Conservation (phyloP, 2,113 vertebrate species). For the Silurus asotus region DNA sequence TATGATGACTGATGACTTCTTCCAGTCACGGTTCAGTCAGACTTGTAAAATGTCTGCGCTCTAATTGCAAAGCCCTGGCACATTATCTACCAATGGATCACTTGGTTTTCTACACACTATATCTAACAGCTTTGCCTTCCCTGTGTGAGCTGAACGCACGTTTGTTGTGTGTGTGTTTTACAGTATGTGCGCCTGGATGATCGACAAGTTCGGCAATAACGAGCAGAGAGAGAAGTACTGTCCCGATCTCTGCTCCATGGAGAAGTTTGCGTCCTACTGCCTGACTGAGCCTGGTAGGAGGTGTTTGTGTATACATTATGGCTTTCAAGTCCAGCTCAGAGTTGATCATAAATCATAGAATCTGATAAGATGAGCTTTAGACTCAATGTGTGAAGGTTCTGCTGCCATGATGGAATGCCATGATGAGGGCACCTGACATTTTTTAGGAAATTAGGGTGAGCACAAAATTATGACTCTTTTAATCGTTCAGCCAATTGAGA, state of each 20-base stretch:
- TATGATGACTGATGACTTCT: no score
- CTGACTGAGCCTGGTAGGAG: conserved; percentile 92
- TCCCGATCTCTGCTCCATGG: conserved; percentile 88
- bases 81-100: no score
- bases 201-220: conserved; percentile 86
- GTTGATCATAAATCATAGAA: not conserved
- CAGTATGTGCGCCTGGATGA: conserved; percentile 98
- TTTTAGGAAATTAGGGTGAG: no score
- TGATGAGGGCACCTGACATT: not conserved
- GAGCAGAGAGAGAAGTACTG: conserved; percentile 86
- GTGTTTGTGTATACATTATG: not conserved
- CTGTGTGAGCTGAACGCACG: not conserved
- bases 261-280: conserved; percentile 94
- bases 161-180: conserved; percentile 33
- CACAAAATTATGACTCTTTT: no score
- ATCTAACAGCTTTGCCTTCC: not conserved
- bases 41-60: no score
- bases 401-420: not conserved
- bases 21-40: no score
- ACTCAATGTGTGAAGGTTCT: not conserved
- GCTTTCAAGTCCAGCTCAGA: not conserved
- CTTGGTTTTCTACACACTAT: not conserved
- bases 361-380: not conserved
- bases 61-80: no score
- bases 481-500: no score